Percentiles rank a stretch among this genome's conserved stretches.
phyloP scores from a whole-genome alignment of 2,888 invertebrate species.

The Lasioglossum leucozonium region DNA sequence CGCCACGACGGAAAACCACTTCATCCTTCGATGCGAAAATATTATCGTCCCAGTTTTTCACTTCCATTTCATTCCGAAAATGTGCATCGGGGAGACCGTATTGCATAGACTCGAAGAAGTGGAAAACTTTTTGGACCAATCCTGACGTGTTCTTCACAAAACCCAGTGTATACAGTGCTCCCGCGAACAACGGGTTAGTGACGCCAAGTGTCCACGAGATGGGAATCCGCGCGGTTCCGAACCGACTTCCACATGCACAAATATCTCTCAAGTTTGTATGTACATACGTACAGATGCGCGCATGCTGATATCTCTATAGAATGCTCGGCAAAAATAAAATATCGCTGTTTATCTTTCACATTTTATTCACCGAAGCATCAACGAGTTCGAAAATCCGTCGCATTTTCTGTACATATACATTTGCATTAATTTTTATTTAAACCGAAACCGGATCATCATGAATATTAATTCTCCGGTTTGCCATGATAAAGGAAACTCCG shows the following conservation, averaged over 20 bases:
- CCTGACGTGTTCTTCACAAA: neutral
- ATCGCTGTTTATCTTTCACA: neutral
- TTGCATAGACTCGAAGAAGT: neutral
- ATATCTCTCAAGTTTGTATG: neutral
- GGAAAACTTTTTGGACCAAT: slow-evolving; percentile 1
- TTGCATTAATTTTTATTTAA: neutral
- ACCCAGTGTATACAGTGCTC: neutral
- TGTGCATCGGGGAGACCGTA: neutral
- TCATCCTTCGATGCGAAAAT: slow-evolving; percentile 1
- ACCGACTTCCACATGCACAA: neutral
- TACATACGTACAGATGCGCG: neutral
- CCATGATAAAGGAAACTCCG: neutral
- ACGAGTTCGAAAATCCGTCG: neutral
- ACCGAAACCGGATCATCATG: neutral
- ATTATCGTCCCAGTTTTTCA: neutral
- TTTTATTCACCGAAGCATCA: neutral
- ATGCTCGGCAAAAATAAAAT: neutral
- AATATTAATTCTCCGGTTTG: neutral
- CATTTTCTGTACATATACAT: neutral
- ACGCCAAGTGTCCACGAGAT: neutral
- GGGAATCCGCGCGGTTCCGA: neutral
- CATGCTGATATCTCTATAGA: neutral
- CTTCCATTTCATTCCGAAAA: neutral
- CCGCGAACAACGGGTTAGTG: slow-evolving; percentile 1
- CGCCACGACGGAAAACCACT: neutral